These are phyloP conservation scores for Dynastes grantii DNA, from an alignment of 2,888 invertebrate genomes.

Conservation along the genomic window DNA sequence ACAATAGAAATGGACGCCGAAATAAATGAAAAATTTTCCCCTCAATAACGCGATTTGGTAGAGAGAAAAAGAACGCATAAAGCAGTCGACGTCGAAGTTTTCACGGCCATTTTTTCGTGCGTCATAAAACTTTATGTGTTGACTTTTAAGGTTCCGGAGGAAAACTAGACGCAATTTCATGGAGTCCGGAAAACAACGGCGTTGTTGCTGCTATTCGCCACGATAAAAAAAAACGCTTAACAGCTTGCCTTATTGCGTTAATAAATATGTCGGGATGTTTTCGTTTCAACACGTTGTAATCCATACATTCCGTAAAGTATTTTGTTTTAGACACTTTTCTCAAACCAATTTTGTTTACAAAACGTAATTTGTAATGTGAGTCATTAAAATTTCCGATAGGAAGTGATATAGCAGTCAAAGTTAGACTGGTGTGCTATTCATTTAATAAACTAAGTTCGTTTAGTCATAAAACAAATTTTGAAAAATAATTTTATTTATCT, in stretches of 20 bases:
- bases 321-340: no score
- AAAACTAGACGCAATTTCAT: conserved; percentile 49
- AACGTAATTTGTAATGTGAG: no score
- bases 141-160: conserved; percentile 48
- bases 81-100: conserved; percentile 43
- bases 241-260: not conserved
- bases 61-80: conserved; percentile 27
- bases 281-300: not conserved
- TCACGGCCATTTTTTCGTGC: conserved; percentile 49
- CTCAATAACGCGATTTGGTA: conserved; percentile 7
- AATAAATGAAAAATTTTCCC: conserved; percentile 14
- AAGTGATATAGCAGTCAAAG: no score
- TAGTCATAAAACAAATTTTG: no score
- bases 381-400: no score
- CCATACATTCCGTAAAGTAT: not conserved
- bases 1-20: not conserved
- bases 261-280: conserved; percentile 3
- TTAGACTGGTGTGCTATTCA: no score
- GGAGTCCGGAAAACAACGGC: conserved; percentile 32
- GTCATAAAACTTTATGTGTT: conserved; percentile 53
- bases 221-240: conserved; percentile 1
- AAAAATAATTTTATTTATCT: no score
- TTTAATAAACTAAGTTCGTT: no score
- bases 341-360: no score
- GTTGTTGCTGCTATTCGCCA: conserved; percentile 5